Conservation (phyloP, 1,140 invertebrate genomes). For the Ips typographus region DNA sequence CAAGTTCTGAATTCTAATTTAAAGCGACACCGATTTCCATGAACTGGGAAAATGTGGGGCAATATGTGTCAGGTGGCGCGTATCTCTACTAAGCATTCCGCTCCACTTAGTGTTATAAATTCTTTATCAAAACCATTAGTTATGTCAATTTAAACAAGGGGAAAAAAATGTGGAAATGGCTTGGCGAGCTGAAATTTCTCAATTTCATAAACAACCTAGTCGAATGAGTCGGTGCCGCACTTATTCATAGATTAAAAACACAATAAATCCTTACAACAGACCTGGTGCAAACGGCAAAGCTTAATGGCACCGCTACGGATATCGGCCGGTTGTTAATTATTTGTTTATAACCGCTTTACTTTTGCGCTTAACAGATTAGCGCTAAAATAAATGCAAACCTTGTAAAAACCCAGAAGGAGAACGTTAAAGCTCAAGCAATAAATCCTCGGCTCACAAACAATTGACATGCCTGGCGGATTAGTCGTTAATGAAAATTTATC, state of each 20-base stretch:
- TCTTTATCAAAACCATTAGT: slow-evolving; percentile 13
- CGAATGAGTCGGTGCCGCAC: not conserved
- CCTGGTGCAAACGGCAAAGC: slow-evolving; percentile 12
- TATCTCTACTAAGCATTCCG: slow-evolving; percentile 10
- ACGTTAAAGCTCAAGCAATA: slow-evolving; percentile 7
- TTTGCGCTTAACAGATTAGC: slow-evolving; percentile 7
- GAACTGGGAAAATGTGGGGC: not conserved
- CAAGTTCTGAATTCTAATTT: not conserved
- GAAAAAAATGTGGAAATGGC: slow-evolving; percentile 7
- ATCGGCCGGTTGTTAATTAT: slow-evolving; percentile 13
- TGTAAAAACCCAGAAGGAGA: slow-evolving; percentile 1
- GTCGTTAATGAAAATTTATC: slow-evolving; percentile 17
- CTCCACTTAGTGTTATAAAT: slow-evolving; percentile 10
- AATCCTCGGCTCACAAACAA: slow-evolving; percentile 6
- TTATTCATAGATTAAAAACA: slow-evolving; percentile 12
- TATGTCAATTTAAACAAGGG: slow-evolving; percentile 12
- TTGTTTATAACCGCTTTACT: slow-evolving; percentile 4
- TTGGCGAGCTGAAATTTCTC: slow-evolving; percentile 17
- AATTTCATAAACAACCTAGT: slow-evolving; percentile 17
- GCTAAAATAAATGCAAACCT: not conserved
- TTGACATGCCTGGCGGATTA: slow-evolving; percentile 7
- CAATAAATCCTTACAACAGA: slow-evolving; percentile 10
- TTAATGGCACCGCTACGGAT: slow-evolving; percentile 12
- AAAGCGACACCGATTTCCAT: slow-evolving; percentile 1
- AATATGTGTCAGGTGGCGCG: slow-evolving; percentile 10